phyloP scores from a whole-genome alignment of 2,888 invertebrate genomes.

The Tenthredo livida region DNA sequence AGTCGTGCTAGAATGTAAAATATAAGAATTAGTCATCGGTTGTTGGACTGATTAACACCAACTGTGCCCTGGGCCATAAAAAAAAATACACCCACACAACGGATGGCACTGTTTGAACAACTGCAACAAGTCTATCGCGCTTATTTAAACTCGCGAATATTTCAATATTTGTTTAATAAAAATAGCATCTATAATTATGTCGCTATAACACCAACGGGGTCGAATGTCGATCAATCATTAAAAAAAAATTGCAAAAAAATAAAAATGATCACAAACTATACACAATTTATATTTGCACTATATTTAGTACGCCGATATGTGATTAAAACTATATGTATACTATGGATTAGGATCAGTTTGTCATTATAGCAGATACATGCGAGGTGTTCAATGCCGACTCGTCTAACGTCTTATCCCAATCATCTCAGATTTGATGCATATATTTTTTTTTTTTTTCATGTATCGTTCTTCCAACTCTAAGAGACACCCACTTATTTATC shows the following conservation, averaged over 20 bases:
- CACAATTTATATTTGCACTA: not conserved
- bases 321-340: not conserved
- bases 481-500: too few species aligned
- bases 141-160: not conserved
- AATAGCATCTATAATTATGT: conserved; percentile 9
- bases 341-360: not conserved
- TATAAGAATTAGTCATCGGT: conserved; percentile 23
- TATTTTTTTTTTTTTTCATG: too few species aligned
- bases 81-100: conserved; percentile 10
- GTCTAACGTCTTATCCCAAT: too few species aligned
- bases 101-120: conserved; percentile 14
- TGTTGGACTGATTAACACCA: conserved; percentile 26
- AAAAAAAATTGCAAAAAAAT: not conserved
- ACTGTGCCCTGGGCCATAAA: not conserved
- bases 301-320: not conserved
- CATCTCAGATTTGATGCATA: too few species aligned
- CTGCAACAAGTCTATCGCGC: not conserved
- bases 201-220: not conserved
- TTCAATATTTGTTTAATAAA: not conserved
- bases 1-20: conserved; percentile 44
- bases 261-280: not conserved
- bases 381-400: too few species aligned
- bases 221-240: not conserved
- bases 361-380: not conserved
- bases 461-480: too few species aligned